Conservation (phyloP, 1,140 invertebrate genomes). For the Cyrtorhinus lividipennis region DNA sequence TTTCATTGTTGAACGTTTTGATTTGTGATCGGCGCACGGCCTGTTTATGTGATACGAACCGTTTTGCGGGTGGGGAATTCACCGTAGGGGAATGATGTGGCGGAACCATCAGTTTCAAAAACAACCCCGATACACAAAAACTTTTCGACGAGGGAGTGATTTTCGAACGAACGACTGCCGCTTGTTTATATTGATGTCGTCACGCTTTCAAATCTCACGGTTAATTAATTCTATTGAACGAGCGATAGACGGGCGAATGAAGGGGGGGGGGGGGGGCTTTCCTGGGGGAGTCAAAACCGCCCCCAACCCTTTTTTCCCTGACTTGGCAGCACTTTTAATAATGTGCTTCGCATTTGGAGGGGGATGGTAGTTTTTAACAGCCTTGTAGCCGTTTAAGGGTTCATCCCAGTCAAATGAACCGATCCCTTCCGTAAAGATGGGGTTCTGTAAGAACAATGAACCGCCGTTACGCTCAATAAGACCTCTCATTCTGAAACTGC, state of each 20-base stretch:
- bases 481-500: background rate
- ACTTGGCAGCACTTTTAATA: conserved; percentile 3
- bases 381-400: conserved; percentile 1
- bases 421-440: background rate
- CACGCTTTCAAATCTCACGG: conserved; percentile 15
- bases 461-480: background rate
- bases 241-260: too few species aligned
- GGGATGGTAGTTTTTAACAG: conserved; percentile 5
- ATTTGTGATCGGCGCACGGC: too few species aligned
- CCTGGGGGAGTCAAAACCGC: background rate
- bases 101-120: too few species aligned
- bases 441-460: background rate
- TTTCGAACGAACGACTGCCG: too few species aligned
- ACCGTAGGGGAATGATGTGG: too few species aligned
- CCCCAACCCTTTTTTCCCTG: background rate
- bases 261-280: background rate
- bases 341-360: too few species aligned
- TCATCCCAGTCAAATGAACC: conserved; percentile 7
- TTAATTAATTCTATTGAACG: conserved; percentile 16
- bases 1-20: too few species aligned
- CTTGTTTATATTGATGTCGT: conserved; percentile 16
- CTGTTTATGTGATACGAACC: too few species aligned
- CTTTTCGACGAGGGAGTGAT: too few species aligned
- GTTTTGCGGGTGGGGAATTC: too few species aligned
- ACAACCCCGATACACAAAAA: too few species aligned